Evolutionary conservation across 2,797 vertebrate genomes (phyloP), one percentile per base, ranked within the genome.

Genomic region (Denticeps clupeoides): DNA sequence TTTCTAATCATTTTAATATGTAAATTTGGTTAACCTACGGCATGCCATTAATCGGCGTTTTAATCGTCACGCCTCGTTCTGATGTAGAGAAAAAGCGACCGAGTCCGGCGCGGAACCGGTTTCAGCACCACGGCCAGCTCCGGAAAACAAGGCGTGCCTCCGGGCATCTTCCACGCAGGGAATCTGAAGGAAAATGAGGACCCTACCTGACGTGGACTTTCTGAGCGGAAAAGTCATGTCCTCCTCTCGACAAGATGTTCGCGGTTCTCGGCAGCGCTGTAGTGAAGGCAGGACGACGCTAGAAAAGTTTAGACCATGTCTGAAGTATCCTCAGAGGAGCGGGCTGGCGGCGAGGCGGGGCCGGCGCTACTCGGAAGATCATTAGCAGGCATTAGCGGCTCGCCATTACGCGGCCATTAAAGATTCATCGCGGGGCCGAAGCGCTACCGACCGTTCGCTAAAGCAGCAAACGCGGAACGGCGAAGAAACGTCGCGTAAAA

Each of bases 331-430:
- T 89, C 85, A 76, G 83, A 86, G 87, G 67, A 74, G 78, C 65
- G 79, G 87, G 80, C 87, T 87, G 71, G 65, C 88, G 82, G 84
- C 80, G 84, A 90, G 88, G 88, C 82, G 87, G 85, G 88, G 87
- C 81, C 82, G 82, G 80, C 56, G 84, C 82, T 89, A 87, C 85
- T 84, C 75, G 86, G 85, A n/a, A 87, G 88, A 93, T 93, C 90
- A 88, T 96, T 93, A 94, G 81, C 87, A 90, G 89, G 88, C 90
- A 93, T 97, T 93, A 97, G 87, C 84, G 87, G 89, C 88, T 85
- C 83, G 75, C 89, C 89, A 93, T 95, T 92, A 91, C 82, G 89
- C 45, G 82, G 75, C 88, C 91, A 97, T 99, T 90, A 97, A 97
- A 93, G 87, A 91, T 99, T 94, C 81, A 97, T 95, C n/a, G n/a